Percentiles rank a stretch among this genome's conserved stretches.
Conservation (phyloP, 2,888 invertebrate genomes). For the Pseudolycoriella hygida region DNA sequence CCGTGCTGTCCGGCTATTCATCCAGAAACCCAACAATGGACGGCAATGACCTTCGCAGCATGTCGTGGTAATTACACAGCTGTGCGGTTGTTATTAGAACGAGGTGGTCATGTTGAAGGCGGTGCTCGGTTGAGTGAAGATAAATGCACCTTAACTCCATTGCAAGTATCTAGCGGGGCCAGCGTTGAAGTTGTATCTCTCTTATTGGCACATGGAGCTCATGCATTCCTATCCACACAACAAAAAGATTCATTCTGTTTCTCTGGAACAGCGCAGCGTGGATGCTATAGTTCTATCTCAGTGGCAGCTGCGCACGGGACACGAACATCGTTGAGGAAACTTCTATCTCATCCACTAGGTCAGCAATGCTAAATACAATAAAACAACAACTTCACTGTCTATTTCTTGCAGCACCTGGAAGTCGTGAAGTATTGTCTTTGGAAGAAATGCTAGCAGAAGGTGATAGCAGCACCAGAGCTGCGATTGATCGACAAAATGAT, state of each 20-base stretch:
- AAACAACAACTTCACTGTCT: no score
- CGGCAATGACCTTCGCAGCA: conserved; percentile 68
- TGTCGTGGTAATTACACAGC: conserved; percentile 38
- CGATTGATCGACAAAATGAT: conserved; percentile 23
- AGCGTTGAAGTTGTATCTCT: conserved; percentile 63
- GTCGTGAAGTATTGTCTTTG: conserved; percentile 60
- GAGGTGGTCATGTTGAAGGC: conserved; percentile 72
- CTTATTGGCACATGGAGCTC: conserved; percentile 67
- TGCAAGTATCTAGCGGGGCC: conserved; percentile 72
- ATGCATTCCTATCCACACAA: conserved; percentile 72
- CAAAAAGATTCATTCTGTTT: conserved; percentile 71
- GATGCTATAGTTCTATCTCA: conserved; percentile 75
- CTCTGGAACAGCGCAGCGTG: conserved; percentile 69
- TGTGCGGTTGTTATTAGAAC: conserved; percentile 51
- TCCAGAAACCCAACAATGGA: conserved; percentile 68
- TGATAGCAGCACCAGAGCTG: conserved; percentile 26
- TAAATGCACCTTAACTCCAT: conserved; percentile 69
- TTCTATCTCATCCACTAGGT: conserved; percentile 49
- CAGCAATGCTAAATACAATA: no score
- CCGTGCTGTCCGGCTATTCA: conserved; percentile 35
- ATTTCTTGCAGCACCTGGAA: conserved; percentile 31
- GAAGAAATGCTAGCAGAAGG: conserved; percentile 86
- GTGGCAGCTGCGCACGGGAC: conserved; percentile 83
- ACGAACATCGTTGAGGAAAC: conserved; percentile 55
- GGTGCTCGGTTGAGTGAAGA: conserved; percentile 69